Conservation (phyloP, 1,140 invertebrate species). For the Cepaea nemoralis region DNA sequence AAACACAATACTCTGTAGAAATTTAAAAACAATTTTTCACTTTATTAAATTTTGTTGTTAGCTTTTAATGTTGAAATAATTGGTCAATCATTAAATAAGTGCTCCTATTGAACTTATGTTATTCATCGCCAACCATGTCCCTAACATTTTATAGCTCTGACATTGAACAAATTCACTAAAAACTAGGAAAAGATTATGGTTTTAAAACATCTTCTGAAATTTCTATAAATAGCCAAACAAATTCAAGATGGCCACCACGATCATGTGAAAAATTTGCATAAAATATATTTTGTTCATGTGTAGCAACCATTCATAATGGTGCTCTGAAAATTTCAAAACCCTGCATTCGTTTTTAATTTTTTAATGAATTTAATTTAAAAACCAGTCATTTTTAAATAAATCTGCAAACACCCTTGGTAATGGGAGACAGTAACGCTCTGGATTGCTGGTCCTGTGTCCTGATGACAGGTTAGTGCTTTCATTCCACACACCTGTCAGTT, state of each 20-base stretch:
- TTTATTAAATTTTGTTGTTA: not conserved
- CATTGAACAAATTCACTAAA: not conserved
- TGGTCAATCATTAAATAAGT: not conserved
- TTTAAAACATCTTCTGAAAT: not conserved
- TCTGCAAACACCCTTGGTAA: not conserved
- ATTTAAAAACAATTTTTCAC: not conserved
- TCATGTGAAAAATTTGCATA: not conserved
- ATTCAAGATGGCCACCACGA: not conserved
- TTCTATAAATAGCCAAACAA: constrained; percentile 1
- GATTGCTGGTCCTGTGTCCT: not conserved
- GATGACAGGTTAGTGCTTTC: no score
- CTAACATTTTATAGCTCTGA: not conserved
- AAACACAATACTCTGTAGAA: not conserved
- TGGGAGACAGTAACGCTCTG: not conserved
- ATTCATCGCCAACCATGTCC: not conserved
- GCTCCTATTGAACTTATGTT: not conserved
- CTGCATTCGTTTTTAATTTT: not conserved
- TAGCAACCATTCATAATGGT: not conserved
- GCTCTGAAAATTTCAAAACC: not conserved
- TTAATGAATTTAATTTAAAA: constrained; percentile 2
- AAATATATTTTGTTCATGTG: not conserved
- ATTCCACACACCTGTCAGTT: no score
- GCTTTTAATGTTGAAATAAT: not conserved
- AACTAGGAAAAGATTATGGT: not conserved
- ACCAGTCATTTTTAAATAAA: not conserved